Conservation (phyloP, 2,888 invertebrate genomes). For the Cantharis flavilabris region DNA sequence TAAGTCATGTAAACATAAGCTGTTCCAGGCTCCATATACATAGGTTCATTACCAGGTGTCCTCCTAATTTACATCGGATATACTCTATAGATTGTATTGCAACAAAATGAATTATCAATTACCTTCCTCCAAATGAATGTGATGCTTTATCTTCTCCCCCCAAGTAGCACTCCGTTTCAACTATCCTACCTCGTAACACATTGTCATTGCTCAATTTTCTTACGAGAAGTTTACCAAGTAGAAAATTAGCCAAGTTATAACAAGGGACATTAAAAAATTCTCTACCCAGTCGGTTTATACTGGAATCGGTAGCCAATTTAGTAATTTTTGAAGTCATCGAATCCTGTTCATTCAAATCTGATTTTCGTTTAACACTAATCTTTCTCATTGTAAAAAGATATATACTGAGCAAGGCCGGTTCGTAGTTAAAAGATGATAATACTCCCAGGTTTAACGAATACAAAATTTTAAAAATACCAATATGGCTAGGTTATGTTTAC, state of each 20-base stretch:
- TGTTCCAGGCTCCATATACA: slow-evolving; percentile 75
- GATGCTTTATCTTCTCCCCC: slow-evolving; percentile 71
- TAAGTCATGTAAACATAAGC: slow-evolving; percentile 74
- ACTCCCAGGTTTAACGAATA: background rate
- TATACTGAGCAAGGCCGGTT: background rate
- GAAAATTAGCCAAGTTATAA: slow-evolving; percentile 59
- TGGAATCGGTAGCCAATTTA: background rate
- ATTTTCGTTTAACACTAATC: background rate
- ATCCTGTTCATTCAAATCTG: background rate
- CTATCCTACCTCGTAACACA: slow-evolving; percentile 65
- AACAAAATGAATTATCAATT: slow-evolving; percentile 1
- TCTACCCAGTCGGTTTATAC: slow-evolving; percentile 35
- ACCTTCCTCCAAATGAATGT: slow-evolving; percentile 60
- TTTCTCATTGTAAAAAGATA: background rate
- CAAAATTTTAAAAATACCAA: background rate
- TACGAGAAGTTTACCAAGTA: slow-evolving; percentile 68
- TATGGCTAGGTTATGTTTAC: background rate
- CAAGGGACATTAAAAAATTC: slow-evolving; percentile 56
- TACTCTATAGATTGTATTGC: background rate
- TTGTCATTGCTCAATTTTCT: slow-evolving; percentile 58
- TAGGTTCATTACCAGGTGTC: slow-evolving; percentile 67
- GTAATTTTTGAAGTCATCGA: background rate
- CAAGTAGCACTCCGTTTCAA: slow-evolving; percentile 75
- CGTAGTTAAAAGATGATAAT: no score
- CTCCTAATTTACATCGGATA: slow-evolving; percentile 51